These are phyloP conservation scores for Heloderma charlesbogerti DNA, from an alignment of 2,113 vertebrate species.

Conservation along the genomic window DNA sequence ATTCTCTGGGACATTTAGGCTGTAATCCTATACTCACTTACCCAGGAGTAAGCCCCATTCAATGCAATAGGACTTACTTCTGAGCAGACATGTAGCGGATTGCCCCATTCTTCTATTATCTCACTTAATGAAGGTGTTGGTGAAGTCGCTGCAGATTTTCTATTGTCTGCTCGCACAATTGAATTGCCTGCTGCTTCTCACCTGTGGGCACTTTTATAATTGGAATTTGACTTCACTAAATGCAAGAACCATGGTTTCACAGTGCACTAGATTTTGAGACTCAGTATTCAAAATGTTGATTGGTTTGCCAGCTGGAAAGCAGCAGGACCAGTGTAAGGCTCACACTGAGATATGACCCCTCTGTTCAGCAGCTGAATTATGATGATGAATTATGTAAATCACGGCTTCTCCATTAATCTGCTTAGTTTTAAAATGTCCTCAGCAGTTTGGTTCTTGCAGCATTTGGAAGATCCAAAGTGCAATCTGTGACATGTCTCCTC, in stretches of 20 bases:
- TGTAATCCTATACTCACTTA: neutral
- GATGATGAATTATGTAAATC: neutral
- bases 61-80: neutral
- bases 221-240: neutral
- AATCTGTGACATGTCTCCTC: no score
- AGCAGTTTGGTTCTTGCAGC: neutral
- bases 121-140: constrained; percentile 3
- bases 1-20: constrained; percentile 35
- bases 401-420: neutral
- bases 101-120: constrained; percentile 7
- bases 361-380: neutral
- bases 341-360: neutral
- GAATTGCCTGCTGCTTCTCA: constrained; percentile 26
- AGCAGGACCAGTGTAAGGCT: neutral
- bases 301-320: neutral
- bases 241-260: neutral
- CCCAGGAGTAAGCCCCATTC: neutral
- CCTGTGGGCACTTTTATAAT: constrained; percentile 40
- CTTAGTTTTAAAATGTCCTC: neutral
- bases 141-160: constrained; percentile 12
- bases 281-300: neutral
- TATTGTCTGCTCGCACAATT: neutral
- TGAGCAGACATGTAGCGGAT: neutral
- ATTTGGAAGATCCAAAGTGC: neutral
- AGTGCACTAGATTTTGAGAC: neutral